Conservation (phyloP, 2,797 vertebrate genomes). For the Trachurus trachurus region DNA sequence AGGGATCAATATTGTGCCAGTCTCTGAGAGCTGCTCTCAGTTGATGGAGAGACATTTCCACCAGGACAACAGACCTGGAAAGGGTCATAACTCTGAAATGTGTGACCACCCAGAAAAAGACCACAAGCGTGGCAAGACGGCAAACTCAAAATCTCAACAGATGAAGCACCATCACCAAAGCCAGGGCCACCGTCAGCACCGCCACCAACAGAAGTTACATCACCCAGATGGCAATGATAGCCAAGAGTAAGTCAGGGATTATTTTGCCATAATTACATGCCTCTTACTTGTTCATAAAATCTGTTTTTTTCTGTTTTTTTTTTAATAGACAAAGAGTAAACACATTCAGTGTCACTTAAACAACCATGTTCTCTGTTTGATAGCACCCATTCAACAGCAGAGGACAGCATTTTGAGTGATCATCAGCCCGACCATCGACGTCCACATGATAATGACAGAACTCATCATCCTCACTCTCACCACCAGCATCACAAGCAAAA, state of each 20-base stretch:
- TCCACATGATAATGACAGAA: conserved; percentile 44
- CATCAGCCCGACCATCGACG: conserved; percentile 51
- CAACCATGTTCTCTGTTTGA: conserved; percentile 19
- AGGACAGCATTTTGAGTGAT: conserved; percentile 66
- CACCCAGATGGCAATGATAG: conserved; percentile 60
- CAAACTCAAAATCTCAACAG: conserved; percentile 62
- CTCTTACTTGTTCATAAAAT: neutral
- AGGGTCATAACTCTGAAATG: conserved; percentile 44
- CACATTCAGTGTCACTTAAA: conserved; percentile 4
- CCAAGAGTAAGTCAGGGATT: conserved; percentile 66
- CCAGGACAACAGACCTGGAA: conserved; percentile 29
- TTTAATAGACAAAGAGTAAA: neutral
- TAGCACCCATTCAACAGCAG: conserved; percentile 71
- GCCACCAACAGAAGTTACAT: conserved; percentile 43
- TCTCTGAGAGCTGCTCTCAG: conserved; percentile 28
- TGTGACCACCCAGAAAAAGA: conserved; percentile 63
- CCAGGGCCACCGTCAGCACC: conserved; percentile 53
- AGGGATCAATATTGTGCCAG: conserved; percentile 16
- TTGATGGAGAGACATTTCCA: conserved; percentile 74
- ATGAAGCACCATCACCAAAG: conserved; percentile 64
- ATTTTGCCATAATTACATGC: neutral
- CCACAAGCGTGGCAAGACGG: conserved; percentile 50
- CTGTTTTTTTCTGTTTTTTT: neutral
- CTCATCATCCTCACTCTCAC: conserved; percentile 54
- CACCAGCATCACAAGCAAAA: conserved; percentile 60